These are phyloP conservation scores for Globicephala melas DNA, from an alignment of 2,113 vertebrate genomes.

Conservation along the genomic window DNA sequence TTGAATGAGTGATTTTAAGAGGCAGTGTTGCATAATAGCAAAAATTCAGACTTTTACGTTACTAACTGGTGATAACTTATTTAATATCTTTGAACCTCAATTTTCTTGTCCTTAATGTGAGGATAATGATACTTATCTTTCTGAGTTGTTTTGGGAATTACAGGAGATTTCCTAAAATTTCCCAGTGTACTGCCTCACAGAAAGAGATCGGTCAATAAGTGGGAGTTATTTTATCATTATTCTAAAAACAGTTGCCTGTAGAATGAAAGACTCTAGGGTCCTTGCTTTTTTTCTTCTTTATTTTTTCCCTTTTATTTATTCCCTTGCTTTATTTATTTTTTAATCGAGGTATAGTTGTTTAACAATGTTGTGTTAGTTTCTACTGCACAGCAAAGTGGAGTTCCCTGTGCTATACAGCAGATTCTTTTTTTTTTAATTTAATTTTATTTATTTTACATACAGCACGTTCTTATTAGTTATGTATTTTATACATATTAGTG, in stretches of 20 bases:
- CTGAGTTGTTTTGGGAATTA: conserved; percentile 45
- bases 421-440: no score
- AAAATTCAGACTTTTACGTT: conserved; percentile 1
- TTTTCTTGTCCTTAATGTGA: conserved; percentile 23
- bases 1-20: conserved; percentile 1
- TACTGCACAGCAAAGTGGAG: no score
- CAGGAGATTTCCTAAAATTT: conserved; percentile 8
- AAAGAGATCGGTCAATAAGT: conserved; percentile 2
- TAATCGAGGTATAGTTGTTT: no score
- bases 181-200: neutral
- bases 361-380: no score
- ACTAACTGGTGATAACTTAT: conserved; percentile 1
- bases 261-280: neutral
- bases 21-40: neutral
- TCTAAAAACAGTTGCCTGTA: conserved; percentile 2
- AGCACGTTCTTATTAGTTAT: no score
- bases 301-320: no score
- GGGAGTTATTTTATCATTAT: conserved; percentile 26
- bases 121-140: neutral
- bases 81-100: neutral
- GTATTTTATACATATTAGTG: no score
- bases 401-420: no score
- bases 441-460: no score
- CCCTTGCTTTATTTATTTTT: no score
- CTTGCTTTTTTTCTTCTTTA: neutral